phyloP scores from a whole-genome alignment of 2,113 vertebrate genomes.

The Hemichromis elongatus region DNA sequence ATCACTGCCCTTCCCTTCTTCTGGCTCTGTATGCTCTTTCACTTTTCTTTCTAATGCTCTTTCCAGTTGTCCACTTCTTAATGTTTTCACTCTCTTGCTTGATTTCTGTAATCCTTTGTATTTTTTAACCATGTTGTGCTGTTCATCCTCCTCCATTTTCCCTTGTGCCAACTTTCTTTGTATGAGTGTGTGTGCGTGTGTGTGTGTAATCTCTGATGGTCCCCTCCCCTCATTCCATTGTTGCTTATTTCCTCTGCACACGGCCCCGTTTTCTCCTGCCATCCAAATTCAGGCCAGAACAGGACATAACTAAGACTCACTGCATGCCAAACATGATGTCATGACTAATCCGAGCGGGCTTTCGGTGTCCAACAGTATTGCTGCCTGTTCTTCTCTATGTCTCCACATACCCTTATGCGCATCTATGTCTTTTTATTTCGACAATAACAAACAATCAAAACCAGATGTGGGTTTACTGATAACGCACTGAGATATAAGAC shows the following conservation, averaged over 20 bases:
- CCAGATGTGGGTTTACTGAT: conserved; percentile 27
- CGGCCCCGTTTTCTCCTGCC: conserved; percentile 34
- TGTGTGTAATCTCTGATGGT: conserved; percentile 37
- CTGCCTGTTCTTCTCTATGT: conserved; percentile 16
- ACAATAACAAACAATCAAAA: conserved; percentile 10
- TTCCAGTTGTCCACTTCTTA: neutral
- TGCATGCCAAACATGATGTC: conserved; percentile 71
- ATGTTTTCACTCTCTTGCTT: neutral
- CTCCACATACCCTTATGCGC: neutral
- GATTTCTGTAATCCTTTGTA: neutral
- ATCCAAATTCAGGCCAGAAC: conserved; percentile 64
- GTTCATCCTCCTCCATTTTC: neutral
- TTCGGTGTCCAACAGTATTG: neutral
- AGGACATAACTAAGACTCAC: conserved; percentile 54
- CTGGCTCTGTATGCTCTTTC: neutral
- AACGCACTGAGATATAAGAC: neutral
- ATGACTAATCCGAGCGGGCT: conserved; percentile 34
- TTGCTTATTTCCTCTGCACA: conserved; percentile 60
- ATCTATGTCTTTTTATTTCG: neutral
- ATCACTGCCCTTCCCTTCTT: neutral
- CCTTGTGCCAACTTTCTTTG: conserved; percentile 14
- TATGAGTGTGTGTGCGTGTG: neutral
- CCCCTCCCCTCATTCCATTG: conserved; percentile 56
- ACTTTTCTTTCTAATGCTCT: neutral
- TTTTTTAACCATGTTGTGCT: neutral